Evolutionary conservation across 2,113 vertebrate species (phyloP).

Genomic region (pig (Sus scrofa)): T2T-Sscrofa CM000815.6:76344501-76345000

Average conservation of each 20-base stretch:
- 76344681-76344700: slow-evolving; percentile 50
- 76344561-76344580: too few species aligned
- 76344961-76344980: slow-evolving; percentile 43
- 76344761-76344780: slow-evolving; percentile 76
- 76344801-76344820: slow-evolving; percentile 80
- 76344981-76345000: not conserved
- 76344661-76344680: slow-evolving; percentile 70
- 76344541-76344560: too few species aligned
- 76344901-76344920: slow-evolving; percentile 67
- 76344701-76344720: slow-evolving; percentile 50
- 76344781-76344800: slow-evolving; percentile 74
- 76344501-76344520: not conserved
- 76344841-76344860: slow-evolving; percentile 62
- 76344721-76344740: slow-evolving; percentile 68
- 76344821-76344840: slow-evolving; percentile 83
- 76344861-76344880: slow-evolving; percentile 33
- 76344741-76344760: slow-evolving; percentile 71
- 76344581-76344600: not conserved
- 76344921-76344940: slow-evolving; percentile 54
- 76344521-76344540: too few species aligned
- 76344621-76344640: slow-evolving; percentile 46
- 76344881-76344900: not conserved
- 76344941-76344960: slow-evolving; percentile 15
- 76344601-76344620: not conserved
- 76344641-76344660: slow-evolving; percentile 73